Base-by-base conservation (phyloP, 2,888 invertebrate species). In the Nyleta sp. region DNA sequence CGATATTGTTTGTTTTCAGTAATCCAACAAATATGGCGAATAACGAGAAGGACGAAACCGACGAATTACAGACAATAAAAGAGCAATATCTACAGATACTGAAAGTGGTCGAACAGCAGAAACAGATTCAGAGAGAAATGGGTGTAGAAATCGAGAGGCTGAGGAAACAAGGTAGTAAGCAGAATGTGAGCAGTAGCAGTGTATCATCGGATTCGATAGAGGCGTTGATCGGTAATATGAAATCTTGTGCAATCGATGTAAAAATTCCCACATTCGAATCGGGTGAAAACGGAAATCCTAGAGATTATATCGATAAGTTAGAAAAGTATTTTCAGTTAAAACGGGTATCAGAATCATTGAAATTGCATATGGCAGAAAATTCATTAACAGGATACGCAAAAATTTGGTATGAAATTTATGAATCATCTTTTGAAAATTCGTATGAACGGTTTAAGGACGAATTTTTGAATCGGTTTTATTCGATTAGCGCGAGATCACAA, bases 401-500 rank as follows among this genome's bases (percentile, higher is more conserved):
- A 31, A 15, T 60, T 13, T 48, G 33, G 48, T 60, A 33, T 35
- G 28, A 44, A 20, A 46, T 31, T 44, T 33, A 33, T 10, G 17
- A 18, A 28, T 7, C 8, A 20, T 2, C 7, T 22, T 48, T 60
- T 35, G 33, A 15, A 17, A 35, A 24, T 35, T 6, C 11, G 15
- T 62, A 48, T 48, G 48, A 15, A 6, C 7, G 6, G 11, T 60
- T 60, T 44, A 44, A 35, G 11, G 7, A 1, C 0, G 18, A 35
- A 24, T 55, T 55, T 55, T 31, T 68, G 11, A 48, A 57, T 11
- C 22, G 20, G 5, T 68, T 68, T 24, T 67, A 67, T 24, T 67
- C 67, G 22, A 13, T 67, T n/a, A 48, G 48, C 24, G 57, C 46
- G 17, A 46, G 33, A 57, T 22, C 67, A 10, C 67, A 35, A 4